Conservation (phyloP, 2,797 vertebrate species). For the Gallinago stenura region DNA sequence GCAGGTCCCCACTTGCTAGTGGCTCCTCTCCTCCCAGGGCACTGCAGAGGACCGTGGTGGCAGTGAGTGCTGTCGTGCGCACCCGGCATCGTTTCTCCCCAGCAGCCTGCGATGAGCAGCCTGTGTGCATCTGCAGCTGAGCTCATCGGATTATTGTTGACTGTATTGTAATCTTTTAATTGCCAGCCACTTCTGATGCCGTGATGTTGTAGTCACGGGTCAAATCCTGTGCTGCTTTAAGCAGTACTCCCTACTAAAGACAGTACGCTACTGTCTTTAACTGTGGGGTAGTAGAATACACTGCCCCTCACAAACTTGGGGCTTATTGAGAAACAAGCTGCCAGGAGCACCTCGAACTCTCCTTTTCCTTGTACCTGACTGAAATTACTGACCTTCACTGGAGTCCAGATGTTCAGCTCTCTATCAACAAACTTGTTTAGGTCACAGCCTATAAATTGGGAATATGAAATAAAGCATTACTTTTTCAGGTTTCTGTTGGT, state of each 20-base stretch:
- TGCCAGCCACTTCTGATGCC: conserved; percentile 56
- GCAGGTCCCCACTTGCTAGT: not conserved
- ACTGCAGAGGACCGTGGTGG: not conserved
- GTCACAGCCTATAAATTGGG: not conserved
- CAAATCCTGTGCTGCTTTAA: not conserved
- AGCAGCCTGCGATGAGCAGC: not conserved
- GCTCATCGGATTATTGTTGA: conserved; percentile 26
- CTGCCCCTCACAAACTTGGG: accelerated
- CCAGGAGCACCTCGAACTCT: not conserved
- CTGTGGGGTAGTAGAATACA: not conserved
- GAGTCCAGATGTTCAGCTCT: not conserved
- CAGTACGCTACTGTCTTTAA: not conserved
- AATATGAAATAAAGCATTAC: not conserved
- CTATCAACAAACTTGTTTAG: not conserved
- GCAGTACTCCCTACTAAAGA: not conserved
- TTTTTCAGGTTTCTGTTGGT: not conserved
- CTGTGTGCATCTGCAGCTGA: not conserved
- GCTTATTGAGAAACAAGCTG: not conserved
- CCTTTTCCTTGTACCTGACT: not conserved
- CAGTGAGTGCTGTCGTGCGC: accelerated
- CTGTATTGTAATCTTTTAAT: conserved; percentile 56
- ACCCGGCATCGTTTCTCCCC: accelerated
- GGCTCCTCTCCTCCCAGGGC: not conserved
- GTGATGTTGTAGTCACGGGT: not conserved
- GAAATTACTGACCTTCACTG: not conserved